These are phyloP conservation scores for Armadillidium nasatum DNA, from an alignment of 1,140 invertebrate species.

Conservation along the genomic window DNA sequence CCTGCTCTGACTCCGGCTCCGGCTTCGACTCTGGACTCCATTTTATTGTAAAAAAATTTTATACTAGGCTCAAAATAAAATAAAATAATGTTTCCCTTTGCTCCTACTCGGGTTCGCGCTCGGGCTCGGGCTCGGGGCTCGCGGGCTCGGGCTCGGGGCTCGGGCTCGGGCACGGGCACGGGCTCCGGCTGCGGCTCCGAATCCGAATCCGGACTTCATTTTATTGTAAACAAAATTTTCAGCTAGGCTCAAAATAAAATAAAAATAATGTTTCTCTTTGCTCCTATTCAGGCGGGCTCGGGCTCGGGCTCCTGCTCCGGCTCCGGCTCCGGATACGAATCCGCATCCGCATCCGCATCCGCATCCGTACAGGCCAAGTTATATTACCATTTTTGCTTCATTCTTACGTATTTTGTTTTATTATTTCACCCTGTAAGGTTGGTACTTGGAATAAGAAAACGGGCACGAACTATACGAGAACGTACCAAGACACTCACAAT, in stretches of 20 bases:
- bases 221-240: too few species aligned
- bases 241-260: too few species aligned
- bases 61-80: too few species aligned
- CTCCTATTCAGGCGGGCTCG: too few species aligned
- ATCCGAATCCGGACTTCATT: neutral
- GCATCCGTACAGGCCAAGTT: neutral
- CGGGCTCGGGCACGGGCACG: neutral
- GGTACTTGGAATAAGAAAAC: constrained; percentile 28
- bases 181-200: neutral
- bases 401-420: neutral
- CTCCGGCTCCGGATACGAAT: neutral
- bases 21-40: neutral
- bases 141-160: too few species aligned
- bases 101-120: too few species aligned
- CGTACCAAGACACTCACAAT: constrained; percentile 25
- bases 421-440: neutral
- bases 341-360: neutral
- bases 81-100: too few species aligned
- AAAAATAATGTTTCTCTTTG: too few species aligned
- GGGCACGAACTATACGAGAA: constrained; percentile 36
- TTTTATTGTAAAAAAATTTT: too few species aligned
- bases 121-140: too few species aligned
- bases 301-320: too few species aligned
- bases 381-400: neutral
- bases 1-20: neutral